Evolutionary conservation across 2,797 vertebrate species (phyloP), one percentile per base, ranked within the genome.

Genomic region (Tadarida brasiliensis): DNA sequence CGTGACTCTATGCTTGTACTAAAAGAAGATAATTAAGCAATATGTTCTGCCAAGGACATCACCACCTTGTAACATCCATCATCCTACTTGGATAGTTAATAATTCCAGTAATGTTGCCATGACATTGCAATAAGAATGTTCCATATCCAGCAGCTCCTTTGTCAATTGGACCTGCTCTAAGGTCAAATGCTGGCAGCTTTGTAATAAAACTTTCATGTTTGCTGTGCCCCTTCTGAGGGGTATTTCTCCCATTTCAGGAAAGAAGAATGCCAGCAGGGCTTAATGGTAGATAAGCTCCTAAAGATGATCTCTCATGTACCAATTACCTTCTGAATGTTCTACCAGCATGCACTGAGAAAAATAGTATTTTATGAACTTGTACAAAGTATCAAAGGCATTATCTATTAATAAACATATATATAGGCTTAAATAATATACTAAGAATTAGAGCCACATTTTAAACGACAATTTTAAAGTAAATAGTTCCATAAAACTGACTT

Each of bases 21-120:
- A 92, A 94, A 96, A 97, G 90, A 87, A 97, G 94, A 96, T 97
- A 98, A 98, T 98, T 97, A 98, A 96, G 96, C 97, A 97, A 92
- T 94, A 97, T 59, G 84, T 85, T 96, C 97, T 97, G 82, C 88
- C 96, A 98, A 97, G 96, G 97, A 96, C 95, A 92, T 95, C 93
- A 90, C 76, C 59, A 93, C 86, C 89, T 9, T 14, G 70, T 92
- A 94, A 96, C 68, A 95, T 98, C 88, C 88, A 85, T 97, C 97
- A 98, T 95, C 82, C 82, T 65, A 73, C 91, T 83, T 94, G 57
- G 94, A 96, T 67, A 96, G 94, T 97, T 97, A 97, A 97, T 96
- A 30, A 94, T 94, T 97, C 97, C 93, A 73, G 67, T 97, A 88
- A 97, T 90, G 87, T 93, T 96, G 77, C 84, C 82, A 95, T 87